Evolutionary conservation across 2,797 vertebrate genomes (phyloP), one percentile per base, ranked within the genome.

Genomic region (Enteromius thamalakanensis): DNA sequence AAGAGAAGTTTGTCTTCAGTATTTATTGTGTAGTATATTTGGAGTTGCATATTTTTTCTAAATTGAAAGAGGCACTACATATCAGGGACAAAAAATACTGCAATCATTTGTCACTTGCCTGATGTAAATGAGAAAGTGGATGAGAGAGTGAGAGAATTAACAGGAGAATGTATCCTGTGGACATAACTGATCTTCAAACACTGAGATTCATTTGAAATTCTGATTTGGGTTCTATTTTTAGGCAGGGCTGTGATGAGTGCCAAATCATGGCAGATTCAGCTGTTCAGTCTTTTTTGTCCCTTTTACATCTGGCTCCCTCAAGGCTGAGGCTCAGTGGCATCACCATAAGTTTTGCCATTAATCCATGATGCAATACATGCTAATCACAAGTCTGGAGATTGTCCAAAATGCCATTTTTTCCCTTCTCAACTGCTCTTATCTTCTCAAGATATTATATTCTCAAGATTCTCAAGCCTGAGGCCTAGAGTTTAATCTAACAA

Each of bases 101-200:
- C 62, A 85, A 79, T 84, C 68, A 85, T 80, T 89, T 88, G 77
- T 86, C 84, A 71, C 62, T 58, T 45, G 82, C 45, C 78, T 65
- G 67, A 77, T 88, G 78, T 79, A 84, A 86, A 87, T 76, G 47
- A 82, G 45, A 26, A 67, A 34, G 80, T 84, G 70, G 60, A 80
- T 70, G 65, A 75, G 34, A 69, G 26, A 72, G 51, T 81, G 29
- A 71, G 77, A 85, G 34, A 81, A 81, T 76, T 68, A 81, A 82
- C 84, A 82, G 79, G 72, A 79, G 78, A 72, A 87, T 81, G 81
- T 86, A 74, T 88, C 83, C 83, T 77, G 82, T 88, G 87, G 84
- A 87, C 79, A 88, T 85, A 86, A 88, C 80, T 88, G 82, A 88
- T 88, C 86, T 88, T 81, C 82, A 87, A 86, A 79, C 85, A 84